These are phyloP conservation scores for Tipula unca DNA, from an alignment of 2,888 invertebrate genomes.

Conservation along the genomic window DNA sequence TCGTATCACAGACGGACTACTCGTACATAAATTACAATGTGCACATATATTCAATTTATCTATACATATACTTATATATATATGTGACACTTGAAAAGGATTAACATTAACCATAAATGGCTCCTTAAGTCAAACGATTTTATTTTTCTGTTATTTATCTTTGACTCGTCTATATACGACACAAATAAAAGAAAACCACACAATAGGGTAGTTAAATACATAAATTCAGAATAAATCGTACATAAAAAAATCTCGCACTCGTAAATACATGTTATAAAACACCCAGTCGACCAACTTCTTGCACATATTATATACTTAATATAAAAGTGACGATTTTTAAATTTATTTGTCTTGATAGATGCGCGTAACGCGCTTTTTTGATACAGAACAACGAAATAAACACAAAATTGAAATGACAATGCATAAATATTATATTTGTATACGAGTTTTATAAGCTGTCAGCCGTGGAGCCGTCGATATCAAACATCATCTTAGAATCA, in stretches of 20 bases:
- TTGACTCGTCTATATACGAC: neutral
- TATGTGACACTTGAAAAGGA: neutral
- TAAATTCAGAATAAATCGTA: neutral
- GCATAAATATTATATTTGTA: neutral
- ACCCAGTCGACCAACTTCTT: neutral
- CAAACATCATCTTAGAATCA: neutral
- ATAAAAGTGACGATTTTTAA: constrained; percentile 2
- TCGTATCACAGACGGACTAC: neutral
- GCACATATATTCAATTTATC: neutral
- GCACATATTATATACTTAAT: neutral
- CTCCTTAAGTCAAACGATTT: neutral
- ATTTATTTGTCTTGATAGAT: neutral
- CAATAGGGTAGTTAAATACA: neutral
- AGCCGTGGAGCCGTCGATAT: neutral
- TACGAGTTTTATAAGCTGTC: neutral
- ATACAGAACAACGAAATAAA: neutral
- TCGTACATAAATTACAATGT: neutral
- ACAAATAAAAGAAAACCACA: neutral
- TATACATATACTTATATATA: neutral
- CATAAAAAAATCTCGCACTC: neutral
- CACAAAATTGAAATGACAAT: neutral
- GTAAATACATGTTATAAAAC: neutral
- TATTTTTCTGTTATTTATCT: neutral
- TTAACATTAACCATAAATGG: constrained; percentile 14
- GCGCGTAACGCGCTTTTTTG: neutral